Evolutionary conservation across 2,113 vertebrate species (phyloP), one percentile per base, ranked within the genome.

Genomic region (Danionella cerebrum): DNA sequence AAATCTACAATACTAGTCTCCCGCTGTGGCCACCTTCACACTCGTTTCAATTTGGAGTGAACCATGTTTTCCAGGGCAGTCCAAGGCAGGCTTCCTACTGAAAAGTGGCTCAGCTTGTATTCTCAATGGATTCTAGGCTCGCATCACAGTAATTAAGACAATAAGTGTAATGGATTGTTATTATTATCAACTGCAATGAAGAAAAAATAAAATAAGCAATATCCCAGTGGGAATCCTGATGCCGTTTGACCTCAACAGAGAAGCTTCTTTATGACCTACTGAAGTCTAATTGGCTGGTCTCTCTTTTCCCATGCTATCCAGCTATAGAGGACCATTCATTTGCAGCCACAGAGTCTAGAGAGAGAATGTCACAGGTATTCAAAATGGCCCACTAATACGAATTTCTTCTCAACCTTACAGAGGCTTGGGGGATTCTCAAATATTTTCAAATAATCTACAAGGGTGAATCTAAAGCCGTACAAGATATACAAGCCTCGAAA

Each of bases 381-480:
- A 86, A 87, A 88, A 88, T 87, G 83, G 84, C 79, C 79, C 85
- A 81, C 83, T 85, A 88, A 88, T 89, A 85, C 85, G 84, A 85
- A 88, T 89, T 86, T 85, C 76, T 78, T 72, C 82, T 82, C 78
- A 73, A 80, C 51, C 42, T 67, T 71, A 74, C 80, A 76, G 82
- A 81, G 70, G 81, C 79, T 84, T 83, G 79, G 83, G 78, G 74
- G 80, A 87, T 80, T 86, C 84, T 85, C 77, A 80, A 78, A 83
- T 78, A 73, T 79, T 76, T 78, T 67, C 76, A 70, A 45, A 77
- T 72, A 79, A 78, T 79, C 76, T 82, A 77, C 79, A 80, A 76
- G 75, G 79, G 24, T 39, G 45, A 6, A 29, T 57, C 47, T 64
- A 64, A 54, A 70, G 76, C 78, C 79, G 75, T 68, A 77, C 65